phyloP scores from a whole-genome alignment of 2,888 invertebrate genomes.

The Piscicola geometra region DNA sequence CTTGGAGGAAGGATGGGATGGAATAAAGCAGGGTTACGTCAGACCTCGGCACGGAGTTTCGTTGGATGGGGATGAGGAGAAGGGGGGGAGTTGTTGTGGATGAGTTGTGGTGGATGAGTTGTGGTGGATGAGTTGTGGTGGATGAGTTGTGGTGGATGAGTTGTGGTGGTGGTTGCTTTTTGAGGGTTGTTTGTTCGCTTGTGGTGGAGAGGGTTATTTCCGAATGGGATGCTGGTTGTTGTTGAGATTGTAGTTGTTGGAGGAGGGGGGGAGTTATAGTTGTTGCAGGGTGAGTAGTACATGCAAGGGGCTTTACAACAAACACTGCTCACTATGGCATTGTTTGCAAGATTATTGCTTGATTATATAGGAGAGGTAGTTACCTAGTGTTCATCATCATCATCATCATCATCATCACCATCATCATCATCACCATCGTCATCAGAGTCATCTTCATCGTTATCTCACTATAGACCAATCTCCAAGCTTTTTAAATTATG shows the following conservation, averaged over 20 bases:
- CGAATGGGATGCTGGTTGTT: too few species aligned
- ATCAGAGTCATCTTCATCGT: slow-evolving; percentile 11
- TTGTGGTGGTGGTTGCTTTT: background rate
- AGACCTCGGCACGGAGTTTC: slow-evolving; percentile 51
- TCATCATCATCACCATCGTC: slow-evolving; percentile 23
- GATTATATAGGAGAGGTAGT: background rate
- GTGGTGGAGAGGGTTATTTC: too few species aligned
- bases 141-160: background rate
- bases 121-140: background rate
- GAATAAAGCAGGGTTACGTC: slow-evolving; percentile 77
- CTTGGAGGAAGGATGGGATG: slow-evolving; percentile 82
- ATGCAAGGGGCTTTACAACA: background rate
- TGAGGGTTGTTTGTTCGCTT: too few species aligned
- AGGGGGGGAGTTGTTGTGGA: slow-evolving; percentile 73
- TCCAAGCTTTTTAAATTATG: too few species aligned
- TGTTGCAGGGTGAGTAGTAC: background rate
- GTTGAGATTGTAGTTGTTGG: too few species aligned
- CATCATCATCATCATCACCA: slow-evolving; percentile 20
- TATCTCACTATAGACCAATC: too few species aligned
- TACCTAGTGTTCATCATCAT: slow-evolving; percentile 14
- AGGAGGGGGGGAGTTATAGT: background rate
- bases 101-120: background rate
- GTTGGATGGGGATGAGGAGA: slow-evolving; percentile 82
- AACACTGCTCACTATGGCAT: background rate
- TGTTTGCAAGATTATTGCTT: background rate